Base-by-base conservation (phyloP, 2,888 invertebrate species). In the Germaria angustata region DNA sequence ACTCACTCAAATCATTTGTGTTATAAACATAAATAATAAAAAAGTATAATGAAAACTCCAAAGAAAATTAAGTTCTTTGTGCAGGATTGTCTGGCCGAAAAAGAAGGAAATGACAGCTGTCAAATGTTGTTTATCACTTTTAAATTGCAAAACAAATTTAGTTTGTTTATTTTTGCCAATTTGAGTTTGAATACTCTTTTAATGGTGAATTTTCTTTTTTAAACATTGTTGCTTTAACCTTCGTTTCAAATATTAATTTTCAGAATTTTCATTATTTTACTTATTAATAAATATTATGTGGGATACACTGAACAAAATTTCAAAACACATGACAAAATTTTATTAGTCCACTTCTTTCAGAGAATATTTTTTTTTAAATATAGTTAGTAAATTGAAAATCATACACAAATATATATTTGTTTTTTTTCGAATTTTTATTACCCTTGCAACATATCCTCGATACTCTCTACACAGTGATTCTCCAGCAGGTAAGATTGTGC, bases 81-180 rank as follows among this genome's bases (percentile, higher is more conserved):
- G 46, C 15, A 8, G 11, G 3, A 8, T 13, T 57, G 61, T 46
- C 53, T 44, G 41, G 39, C 13, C 41, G 20, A 36, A 44, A 57
- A 72, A 17, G 17, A 71, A 32, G 46, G 53, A 76, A 81, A 57
- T 84, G 84, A 84, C 84, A 84, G 84, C 84, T 84, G 81, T 81
- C 84, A 81, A 81, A 81, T 76, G 6, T 76, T 84, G 84, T 81
- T 84, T 72, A 79, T 73, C 69, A 78, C 59, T 75, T 72, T 65
- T 24, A 75, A 75, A 75, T 68, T 17, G 68, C 55, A 65, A 73
- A 80, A 55, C n/a, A 65, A 44, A 59, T 36, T 69, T 49, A 8
- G 7, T 34, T 36, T 6, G 13, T 46, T 66, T 13, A 2, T 53
- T 65, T 65, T 59, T 49, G 36, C 63, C 17, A 46, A 39, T 59